Percentiles rank a stretch among this genome's conserved stretches.
Conservation (phyloP, 2,797 vertebrate species). For the Nyctalus aviator region DNA sequence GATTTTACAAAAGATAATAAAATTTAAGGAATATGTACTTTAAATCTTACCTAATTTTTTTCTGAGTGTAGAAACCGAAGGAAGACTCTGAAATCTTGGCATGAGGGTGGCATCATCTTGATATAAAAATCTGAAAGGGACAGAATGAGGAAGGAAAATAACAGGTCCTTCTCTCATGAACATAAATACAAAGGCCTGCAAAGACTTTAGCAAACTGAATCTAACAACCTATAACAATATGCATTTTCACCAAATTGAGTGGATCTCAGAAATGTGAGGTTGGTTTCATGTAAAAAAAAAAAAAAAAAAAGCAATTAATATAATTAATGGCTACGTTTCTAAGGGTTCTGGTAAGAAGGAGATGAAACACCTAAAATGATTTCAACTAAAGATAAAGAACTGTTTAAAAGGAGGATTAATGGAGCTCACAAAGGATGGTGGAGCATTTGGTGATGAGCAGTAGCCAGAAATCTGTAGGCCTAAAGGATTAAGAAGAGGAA, state of each 20-base stretch:
- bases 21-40: background rate
- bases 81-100: background rate
- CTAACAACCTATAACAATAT: background rate
- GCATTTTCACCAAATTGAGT: background rate
- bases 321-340: background rate
- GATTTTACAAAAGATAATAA: background rate
- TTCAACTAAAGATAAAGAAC: slow-evolving; percentile 7
- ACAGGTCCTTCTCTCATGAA: background rate
- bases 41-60: slow-evolving; percentile 23
- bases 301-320: background rate
- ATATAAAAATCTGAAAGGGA: background rate
- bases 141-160: background rate
- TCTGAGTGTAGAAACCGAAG: background rate
- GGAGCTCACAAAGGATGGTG: background rate
- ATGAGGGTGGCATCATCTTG: background rate
- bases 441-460: background rate
- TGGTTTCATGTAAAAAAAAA: background rate
- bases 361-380: background rate
- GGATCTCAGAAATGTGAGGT: background rate
- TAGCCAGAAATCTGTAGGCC: background rate
- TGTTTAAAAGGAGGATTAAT: background rate
- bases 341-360: background rate
- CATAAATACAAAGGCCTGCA: background rate
- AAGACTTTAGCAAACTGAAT: background rate
- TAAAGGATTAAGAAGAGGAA: background rate